phyloP scores from a whole-genome alignment of 1,140 invertebrate species.

The Drosophila mauritiana region DNA sequence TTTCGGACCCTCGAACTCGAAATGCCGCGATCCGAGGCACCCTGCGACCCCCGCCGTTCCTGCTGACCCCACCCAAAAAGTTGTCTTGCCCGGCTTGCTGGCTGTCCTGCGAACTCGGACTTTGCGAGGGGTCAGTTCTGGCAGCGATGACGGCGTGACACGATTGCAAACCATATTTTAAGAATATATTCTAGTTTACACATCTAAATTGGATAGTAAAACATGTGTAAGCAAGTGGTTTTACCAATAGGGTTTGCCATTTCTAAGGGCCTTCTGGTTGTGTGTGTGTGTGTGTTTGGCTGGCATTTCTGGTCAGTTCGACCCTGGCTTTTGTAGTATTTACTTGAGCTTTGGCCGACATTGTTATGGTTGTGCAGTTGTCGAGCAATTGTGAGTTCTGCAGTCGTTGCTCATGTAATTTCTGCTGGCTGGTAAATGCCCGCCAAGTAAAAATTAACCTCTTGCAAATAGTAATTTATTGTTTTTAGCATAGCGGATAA shows the following conservation, averaged over 20 bases:
- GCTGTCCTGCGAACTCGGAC: slow-evolving; percentile 34
- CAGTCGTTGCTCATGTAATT: slow-evolving; percentile 64
- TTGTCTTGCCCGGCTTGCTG: slow-evolving; percentile 26
- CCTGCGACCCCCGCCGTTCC: not conserved
- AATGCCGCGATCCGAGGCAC: slow-evolving; percentile 37
- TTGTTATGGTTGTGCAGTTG: slow-evolving; percentile 42
- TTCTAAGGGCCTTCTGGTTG: slow-evolving; percentile 10
- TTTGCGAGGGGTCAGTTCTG: not conserved
- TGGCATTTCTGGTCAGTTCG: slow-evolving; percentile 23
- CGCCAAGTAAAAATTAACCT: slow-evolving; percentile 72
- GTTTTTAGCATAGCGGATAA: slow-evolving; percentile 75
- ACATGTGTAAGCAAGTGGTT: no score
- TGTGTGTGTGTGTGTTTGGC: not conserved
- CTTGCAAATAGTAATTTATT: slow-evolving; percentile 82
- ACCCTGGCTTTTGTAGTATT: slow-evolving; percentile 35
- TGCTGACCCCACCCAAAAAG: slow-evolving; percentile 27
- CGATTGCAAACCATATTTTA: not conserved
- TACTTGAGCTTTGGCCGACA: slow-evolving; percentile 42
- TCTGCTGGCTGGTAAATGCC: slow-evolving; percentile 52
- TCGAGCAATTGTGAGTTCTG: slow-evolving; percentile 68
- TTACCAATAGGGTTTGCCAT: not conserved
- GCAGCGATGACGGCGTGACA: slow-evolving; percentile 24
- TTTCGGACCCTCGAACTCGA: slow-evolving; percentile 46
- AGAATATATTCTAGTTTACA: not conserved
- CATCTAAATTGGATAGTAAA: no score